Evolutionary conservation across 2,113 vertebrate species (phyloP).

Genomic region (Megalops atlanticus): DNA sequence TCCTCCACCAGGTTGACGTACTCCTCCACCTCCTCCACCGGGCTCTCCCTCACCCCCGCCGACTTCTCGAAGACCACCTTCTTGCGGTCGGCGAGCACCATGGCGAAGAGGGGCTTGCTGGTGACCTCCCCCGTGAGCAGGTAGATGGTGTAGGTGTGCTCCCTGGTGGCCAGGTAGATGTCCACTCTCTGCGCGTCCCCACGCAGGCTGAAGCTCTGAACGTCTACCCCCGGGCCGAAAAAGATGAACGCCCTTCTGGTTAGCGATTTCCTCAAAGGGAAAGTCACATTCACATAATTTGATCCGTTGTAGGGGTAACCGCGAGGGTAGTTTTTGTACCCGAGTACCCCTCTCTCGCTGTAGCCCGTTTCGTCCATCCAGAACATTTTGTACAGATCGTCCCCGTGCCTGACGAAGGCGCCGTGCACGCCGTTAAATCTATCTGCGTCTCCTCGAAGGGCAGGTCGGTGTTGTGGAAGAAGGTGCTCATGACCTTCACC

Average conservation of each 20-base stretch:
- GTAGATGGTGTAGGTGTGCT: constrained; percentile 83
- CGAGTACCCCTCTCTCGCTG: constrained; percentile 80
- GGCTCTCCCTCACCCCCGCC: constrained; percentile 54
- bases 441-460: constrained; percentile 80
- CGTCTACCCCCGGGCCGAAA: constrained; percentile 83
- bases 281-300: constrained; percentile 92
- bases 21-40: constrained; percentile 79
- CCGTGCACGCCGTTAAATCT: constrained; percentile 83
- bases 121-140: constrained; percentile 78
- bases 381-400: constrained; percentile 89
- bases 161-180: constrained; percentile 79
- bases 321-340: constrained; percentile 83
- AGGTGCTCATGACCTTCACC: constrained; percentile 78
- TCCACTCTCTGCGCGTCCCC: constrained; percentile 83
- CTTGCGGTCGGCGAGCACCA: constrained; percentile 81
- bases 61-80: constrained; percentile 86
- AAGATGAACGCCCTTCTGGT: constrained; percentile 89
- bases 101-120: constrained; percentile 79
- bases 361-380: constrained; percentile 94
- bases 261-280: constrained; percentile 78
- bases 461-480: constrained; percentile 93
- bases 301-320: constrained; percentile 94
- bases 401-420: constrained; percentile 79
- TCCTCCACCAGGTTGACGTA: constrained; percentile 81
- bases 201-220: constrained; percentile 86